phyloP scores from a whole-genome alignment of 2,797 vertebrate species.

The Antennarius maculatus region DNA sequence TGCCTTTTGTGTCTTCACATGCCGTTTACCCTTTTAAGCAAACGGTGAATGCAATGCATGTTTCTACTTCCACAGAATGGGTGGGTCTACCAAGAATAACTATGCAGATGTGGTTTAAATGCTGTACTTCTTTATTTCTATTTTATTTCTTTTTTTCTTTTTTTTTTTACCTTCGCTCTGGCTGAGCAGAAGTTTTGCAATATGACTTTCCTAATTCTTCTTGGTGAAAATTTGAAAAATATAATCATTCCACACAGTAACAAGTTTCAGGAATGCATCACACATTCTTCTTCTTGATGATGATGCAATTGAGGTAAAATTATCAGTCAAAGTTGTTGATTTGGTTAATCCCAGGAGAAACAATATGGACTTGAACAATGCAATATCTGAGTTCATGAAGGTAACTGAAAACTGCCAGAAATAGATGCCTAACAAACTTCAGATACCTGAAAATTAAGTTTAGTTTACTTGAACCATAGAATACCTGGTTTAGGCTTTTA shows the following conservation, averaged over 20 bases:
- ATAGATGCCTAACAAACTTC: slow-evolving; percentile 5
- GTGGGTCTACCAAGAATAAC: slow-evolving; percentile 59
- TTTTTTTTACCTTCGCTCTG: slow-evolving; percentile 6
- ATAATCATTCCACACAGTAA: slow-evolving; percentile 48
- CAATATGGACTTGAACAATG: slow-evolving; percentile 38
- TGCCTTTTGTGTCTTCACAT: slow-evolving; percentile 62
- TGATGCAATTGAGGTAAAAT: slow-evolving; percentile 64
- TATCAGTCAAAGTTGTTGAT: slow-evolving; percentile 47
- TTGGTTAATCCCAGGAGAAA: slow-evolving; percentile 42
- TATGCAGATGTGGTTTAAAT: slow-evolving; percentile 58
- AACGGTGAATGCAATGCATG: slow-evolving; percentile 48
- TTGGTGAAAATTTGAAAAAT: slow-evolving; percentile 44
- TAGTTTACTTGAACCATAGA: neutral
- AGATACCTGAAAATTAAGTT: slow-evolving; percentile 6
- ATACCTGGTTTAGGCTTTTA: too few relatives aligned
- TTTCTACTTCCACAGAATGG: slow-evolving; percentile 34
- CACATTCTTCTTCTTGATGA: slow-evolving; percentile 51
- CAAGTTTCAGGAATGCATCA: slow-evolving; percentile 44
- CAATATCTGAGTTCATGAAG: slow-evolving; percentile 29
- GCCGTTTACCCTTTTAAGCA: slow-evolving; percentile 58
- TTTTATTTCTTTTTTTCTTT: slow-evolving; percentile 31
- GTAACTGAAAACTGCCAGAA: slow-evolving; percentile 50
- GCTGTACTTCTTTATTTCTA: slow-evolving; percentile 33
- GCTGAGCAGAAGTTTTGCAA: slow-evolving; percentile 8
- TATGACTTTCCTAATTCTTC: slow-evolving; percentile 33